Conservation (phyloP, 2,797 vertebrate species). For the Rhinoraja longicauda region DNA sequence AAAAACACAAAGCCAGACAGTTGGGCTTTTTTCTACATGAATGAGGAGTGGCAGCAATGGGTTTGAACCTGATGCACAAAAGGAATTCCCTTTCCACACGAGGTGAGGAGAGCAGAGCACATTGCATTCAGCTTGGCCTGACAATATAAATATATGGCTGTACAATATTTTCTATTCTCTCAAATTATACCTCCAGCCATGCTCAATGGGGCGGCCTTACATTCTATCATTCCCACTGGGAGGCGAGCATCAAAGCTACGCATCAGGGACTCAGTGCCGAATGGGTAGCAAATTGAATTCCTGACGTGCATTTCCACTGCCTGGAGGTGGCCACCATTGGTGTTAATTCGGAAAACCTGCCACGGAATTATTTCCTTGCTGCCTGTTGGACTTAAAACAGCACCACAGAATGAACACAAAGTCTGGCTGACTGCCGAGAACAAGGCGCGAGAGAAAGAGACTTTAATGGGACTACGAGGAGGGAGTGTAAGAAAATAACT, state of each 20-base stretch:
- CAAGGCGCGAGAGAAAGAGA: too few relatives aligned
- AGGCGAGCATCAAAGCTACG: background rate
- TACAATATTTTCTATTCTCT: background rate
- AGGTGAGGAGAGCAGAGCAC: background rate
- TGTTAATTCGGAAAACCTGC: background rate
- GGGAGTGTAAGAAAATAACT: too few relatives aligned
- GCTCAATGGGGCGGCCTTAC: background rate
- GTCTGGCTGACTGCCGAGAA: background rate
- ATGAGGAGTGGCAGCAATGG: background rate
- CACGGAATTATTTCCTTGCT: background rate
- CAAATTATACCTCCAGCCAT: background rate
- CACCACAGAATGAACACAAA: background rate
- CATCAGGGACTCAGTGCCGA: background rate
- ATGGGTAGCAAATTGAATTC: constrained; percentile 16
- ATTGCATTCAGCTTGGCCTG: background rate
- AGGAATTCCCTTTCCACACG: background rate
- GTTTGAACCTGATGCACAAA: background rate
- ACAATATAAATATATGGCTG: background rate
- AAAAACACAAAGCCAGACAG: too few relatives aligned
- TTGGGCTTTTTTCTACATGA: background rate
- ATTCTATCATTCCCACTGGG: background rate
- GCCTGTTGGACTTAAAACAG: background rate
- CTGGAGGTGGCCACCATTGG: background rate
- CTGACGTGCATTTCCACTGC: background rate
- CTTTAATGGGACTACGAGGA: too few relatives aligned